Evolutionary conservation across 1,140 invertebrate species (phyloP), one percentile per base, ranked within the genome.

Genomic region (Melanaphis sacchari): DNA sequence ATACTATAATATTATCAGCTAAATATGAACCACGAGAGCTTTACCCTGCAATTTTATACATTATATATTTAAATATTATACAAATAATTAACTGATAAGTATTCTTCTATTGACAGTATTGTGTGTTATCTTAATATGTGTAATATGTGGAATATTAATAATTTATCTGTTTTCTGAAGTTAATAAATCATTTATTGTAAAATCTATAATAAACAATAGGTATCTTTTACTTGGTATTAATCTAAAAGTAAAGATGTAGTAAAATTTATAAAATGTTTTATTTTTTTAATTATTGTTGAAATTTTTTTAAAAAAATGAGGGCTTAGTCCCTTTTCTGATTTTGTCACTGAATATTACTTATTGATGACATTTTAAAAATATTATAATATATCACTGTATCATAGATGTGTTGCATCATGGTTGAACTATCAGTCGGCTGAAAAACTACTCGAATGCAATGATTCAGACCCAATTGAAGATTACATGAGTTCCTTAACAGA

Each of bases 351-450:
- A 9, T 82, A 9, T 11, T 40, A 49, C 4, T 93, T n/a, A 21
- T 22, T 89, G 41, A 89, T 46, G 31, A 52, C 36, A 41, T 1
- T 59, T 31, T 41, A 21, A 38, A 59, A 18, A n/a, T 90, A 59
- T 90, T 40, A 66, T 90, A 90, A n/a, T 66, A 24, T 76, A 76
- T 76, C n/a, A 76, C n/a, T 76, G 15, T n/a, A 18, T 91, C 94
- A 87, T 94, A 97, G 96, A 46, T 97, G 97, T 94, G 96, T 98
- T 18, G 97, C 97, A 93, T 96, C 96, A 18, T 98, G 98, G 98
- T 95, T 98, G 52, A 95, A 97, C 31, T 93, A 94, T 87, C 96
- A 97, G 94, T 85, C 91, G 11, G 81, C 91, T 21, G 38, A 93
- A 85, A 93, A 93, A 93, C 49, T 84, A 38, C 41, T 85, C 21